phyloP scores from a whole-genome alignment of 2,797 vertebrate species.

The Microctenopoma stevenorrisi region DNA sequence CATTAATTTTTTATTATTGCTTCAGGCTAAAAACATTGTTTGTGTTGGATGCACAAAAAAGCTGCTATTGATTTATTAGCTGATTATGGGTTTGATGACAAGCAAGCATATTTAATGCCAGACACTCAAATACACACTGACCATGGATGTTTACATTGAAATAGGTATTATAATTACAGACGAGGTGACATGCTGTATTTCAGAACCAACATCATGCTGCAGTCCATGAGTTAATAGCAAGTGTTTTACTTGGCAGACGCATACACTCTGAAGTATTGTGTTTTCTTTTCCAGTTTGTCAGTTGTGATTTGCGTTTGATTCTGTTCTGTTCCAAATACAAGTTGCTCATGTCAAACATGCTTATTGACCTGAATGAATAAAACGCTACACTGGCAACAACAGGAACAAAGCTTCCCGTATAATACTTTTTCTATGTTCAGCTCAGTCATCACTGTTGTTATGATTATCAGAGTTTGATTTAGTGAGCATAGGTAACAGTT shows the following conservation, averaged over 20 bases:
- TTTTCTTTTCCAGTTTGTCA: conserved; percentile 63
- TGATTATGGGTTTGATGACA: not conserved
- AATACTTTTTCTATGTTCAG: conserved; percentile 8
- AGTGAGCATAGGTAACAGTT: conserved; percentile 48
- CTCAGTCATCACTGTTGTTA: conserved; percentile 18
- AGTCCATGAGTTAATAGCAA: conserved; percentile 10
- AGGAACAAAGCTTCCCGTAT: not conserved
- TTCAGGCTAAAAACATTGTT: conserved; percentile 6
- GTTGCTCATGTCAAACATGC: conserved; percentile 49
- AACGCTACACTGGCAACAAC: not conserved
- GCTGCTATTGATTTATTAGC: not conserved
- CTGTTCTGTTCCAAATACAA: conserved; percentile 34
- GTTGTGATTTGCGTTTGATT: conserved; percentile 48
- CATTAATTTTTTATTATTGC: not conserved
- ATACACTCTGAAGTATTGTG: conserved; percentile 41
- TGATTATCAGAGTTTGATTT: conserved; percentile 55
- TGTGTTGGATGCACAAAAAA: not conserved
- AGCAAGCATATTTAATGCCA: not conserved
- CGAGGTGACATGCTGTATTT: conserved; percentile 12
- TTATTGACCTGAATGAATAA: not conserved
- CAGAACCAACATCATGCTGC: conserved; percentile 19
- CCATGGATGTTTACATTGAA: not conserved
- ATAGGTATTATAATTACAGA: conserved; percentile 22
- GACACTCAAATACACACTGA: not conserved
- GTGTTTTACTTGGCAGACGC: conserved; percentile 56